Conservation (phyloP, 2,113 vertebrate genomes). For the Tauraco erythrolophus region DNA sequence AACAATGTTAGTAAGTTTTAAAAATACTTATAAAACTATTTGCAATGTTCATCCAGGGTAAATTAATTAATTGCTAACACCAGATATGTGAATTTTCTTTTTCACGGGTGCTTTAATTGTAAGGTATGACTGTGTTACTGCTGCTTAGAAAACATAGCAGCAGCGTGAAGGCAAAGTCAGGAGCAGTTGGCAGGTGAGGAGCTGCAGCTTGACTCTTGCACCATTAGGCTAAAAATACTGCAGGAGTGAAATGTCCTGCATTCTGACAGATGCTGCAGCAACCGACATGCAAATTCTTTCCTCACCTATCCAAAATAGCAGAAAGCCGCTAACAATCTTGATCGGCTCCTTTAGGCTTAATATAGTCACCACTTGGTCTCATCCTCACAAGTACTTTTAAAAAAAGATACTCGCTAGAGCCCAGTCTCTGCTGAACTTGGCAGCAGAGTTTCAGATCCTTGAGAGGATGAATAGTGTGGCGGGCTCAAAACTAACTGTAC, state of each 20-base stretch:
- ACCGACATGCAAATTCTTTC: background rate
- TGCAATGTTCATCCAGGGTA: background rate
- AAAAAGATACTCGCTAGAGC: background rate
- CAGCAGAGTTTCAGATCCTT: background rate
- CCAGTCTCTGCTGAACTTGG: background rate
- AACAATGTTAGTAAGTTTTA: background rate
- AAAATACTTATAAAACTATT: background rate
- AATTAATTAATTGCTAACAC: background rate
- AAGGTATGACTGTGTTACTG: background rate
- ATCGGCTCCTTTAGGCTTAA: background rate
- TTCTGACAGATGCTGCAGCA: conserved; percentile 11
- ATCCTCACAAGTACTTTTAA: background rate
- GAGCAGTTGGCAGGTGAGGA: background rate
- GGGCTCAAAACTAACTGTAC: background rate
- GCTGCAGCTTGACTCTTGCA: background rate
- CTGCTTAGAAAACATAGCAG: background rate
- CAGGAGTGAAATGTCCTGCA: background rate
- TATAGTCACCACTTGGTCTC: background rate
- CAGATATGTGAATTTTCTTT: background rate
- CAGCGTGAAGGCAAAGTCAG: background rate
- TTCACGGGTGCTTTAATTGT: background rate
- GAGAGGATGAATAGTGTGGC: background rate
- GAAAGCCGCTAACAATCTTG: background rate
- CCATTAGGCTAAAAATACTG: background rate
- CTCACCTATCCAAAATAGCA: background rate